phyloP scores from a whole-genome alignment of 2,888 invertebrate genomes.

The Troides oblongomaculatus region DNA sequence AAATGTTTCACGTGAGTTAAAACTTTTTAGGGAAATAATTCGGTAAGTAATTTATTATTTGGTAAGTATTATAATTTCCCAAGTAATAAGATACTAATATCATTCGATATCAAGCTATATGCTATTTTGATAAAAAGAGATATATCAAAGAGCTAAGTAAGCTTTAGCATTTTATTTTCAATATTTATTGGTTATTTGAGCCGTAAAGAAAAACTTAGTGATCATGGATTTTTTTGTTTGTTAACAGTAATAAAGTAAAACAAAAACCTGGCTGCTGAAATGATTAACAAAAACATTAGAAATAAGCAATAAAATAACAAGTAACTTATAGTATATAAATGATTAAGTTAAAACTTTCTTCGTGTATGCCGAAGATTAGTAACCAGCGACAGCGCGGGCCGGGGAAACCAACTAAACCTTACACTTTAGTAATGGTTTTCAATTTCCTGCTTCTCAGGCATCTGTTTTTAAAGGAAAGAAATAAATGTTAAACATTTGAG shows the following conservation, averaged over 20 bases:
- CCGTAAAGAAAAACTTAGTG: background rate
- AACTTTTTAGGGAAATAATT: background rate
- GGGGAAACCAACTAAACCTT: slow-evolving; percentile 41
- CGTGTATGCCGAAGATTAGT: slow-evolving; percentile 26
- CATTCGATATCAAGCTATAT: background rate
- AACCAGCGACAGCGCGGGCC: slow-evolving; percentile 30
- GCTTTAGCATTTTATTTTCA: background rate
- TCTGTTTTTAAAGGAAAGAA: slow-evolving; percentile 43
- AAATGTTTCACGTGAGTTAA: background rate
- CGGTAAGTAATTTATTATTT: too few relatives aligned
- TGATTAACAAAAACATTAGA: slow-evolving; percentile 25
- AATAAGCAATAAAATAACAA: slow-evolving; percentile 23
- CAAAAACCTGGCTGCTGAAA: slow-evolving; percentile 17
- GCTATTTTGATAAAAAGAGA: background rate
- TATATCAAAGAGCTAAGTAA: background rate
- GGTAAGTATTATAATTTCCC: background rate
- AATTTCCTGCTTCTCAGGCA: slow-evolving; percentile 65
- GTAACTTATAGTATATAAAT: background rate
- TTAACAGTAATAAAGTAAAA: background rate
- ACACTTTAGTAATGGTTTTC: slow-evolving; percentile 71
- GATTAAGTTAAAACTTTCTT: slow-evolving; percentile 14
- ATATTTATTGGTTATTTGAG: background rate
- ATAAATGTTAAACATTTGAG: background rate
- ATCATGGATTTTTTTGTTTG: too few relatives aligned
- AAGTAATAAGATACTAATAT: background rate